Conservation (phyloP, 2,888 invertebrate genomes). For the Drosophila formosana region DNA sequence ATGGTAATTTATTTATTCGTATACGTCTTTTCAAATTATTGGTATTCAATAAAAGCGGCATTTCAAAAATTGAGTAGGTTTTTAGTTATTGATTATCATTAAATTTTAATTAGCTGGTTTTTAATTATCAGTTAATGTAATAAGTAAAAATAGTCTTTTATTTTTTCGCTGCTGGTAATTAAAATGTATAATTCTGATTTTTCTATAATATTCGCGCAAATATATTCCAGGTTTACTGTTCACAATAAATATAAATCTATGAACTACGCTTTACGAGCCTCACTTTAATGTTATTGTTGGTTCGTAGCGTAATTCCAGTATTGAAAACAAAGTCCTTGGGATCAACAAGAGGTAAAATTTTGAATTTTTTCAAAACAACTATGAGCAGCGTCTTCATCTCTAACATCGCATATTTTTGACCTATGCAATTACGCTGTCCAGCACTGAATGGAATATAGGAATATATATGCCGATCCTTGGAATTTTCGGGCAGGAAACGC, state of each 20-base stretch:
- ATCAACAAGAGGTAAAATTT: constrained; percentile 55
- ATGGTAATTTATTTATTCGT: no score
- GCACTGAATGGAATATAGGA: constrained; percentile 83
- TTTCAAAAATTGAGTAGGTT: no score
- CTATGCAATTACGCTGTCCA: constrained; percentile 83
- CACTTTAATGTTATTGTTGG: constrained; percentile 49
- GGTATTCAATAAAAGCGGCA: no score
- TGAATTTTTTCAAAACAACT: constrained; percentile 63
- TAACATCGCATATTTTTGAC: constrained; percentile 78
- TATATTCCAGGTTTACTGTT: not conserved
- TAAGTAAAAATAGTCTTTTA: no score
- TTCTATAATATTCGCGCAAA: no score
- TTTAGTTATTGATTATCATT: no score
- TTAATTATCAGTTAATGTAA: no score
- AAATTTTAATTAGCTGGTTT: no score
- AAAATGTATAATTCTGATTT: no score
- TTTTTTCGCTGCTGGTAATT: no score
- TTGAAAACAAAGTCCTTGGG: constrained; percentile 42
- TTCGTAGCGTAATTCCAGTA: constrained; percentile 48
- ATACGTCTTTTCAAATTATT: no score
- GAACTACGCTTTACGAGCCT: constrained; percentile 39
- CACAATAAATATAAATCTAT: not conserved
- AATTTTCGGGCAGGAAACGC: constrained; percentile 86
- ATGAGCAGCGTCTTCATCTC: constrained; percentile 76
- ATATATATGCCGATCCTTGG: constrained; percentile 69